Evolutionary conservation across 2,797 vertebrate species (phyloP).

Genomic region (Denticeps clupeoides): DNA sequence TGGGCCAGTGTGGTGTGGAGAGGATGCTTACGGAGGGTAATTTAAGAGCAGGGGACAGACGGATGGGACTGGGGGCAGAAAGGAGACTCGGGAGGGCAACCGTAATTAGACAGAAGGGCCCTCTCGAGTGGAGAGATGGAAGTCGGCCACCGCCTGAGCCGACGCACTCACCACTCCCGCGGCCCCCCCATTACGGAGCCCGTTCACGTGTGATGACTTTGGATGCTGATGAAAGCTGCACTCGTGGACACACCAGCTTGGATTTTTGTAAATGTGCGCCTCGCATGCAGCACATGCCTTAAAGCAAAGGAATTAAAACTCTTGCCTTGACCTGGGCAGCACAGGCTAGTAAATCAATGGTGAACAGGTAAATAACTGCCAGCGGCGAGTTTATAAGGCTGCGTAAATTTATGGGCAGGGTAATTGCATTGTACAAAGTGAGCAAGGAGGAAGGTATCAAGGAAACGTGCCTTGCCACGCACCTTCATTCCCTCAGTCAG

Average conservation of each 20-base stretch:
- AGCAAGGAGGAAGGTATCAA: no score
- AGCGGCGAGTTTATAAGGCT: background rate
- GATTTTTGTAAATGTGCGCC: no score
- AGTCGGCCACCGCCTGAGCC: slow-evolving; percentile 32
- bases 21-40: slow-evolving; percentile 56
- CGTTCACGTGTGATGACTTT: no score
- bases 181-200: no score
- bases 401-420: no score
- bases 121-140: slow-evolving; percentile 48
- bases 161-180: no score
- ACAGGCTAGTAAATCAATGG: slow-evolving; percentile 1
- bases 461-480: no score
- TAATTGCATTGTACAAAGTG: no score
- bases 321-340: background rate
- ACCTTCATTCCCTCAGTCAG: no score
- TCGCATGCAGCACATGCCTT: background rate
- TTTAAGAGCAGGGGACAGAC: slow-evolving; percentile 50
- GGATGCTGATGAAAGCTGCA: no score
- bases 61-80: slow-evolving; percentile 53
- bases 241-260: no score
- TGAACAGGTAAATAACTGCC: slow-evolving; percentile 11
- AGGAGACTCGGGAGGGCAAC: slow-evolving; percentile 49
- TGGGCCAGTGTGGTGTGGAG: slow-evolving; percentile 43
- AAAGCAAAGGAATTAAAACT: slow-evolving; percentile 16
- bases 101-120: slow-evolving; percentile 62